A percentile compares a stretch with the other conserved stretches of the same genome.
Evolutionary conservation across 2,888 invertebrate genomes (phyloP).

Genomic region (Drosophila helvetica): DNA sequence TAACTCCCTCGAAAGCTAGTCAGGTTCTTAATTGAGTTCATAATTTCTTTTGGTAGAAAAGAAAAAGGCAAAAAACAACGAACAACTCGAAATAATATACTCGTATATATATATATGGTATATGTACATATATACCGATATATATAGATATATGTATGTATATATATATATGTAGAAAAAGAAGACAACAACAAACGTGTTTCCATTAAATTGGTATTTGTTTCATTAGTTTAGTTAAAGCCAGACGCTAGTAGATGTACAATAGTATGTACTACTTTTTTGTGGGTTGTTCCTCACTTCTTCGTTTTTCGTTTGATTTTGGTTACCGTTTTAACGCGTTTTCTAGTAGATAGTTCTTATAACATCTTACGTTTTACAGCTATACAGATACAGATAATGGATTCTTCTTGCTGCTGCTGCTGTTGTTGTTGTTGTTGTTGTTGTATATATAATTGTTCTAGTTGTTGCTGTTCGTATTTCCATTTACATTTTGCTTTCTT

Average conservation of each 20-base stretch:
- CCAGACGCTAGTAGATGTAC: constrained; percentile 43
- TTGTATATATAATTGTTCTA: not conserved
- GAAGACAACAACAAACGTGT: constrained; percentile 52
- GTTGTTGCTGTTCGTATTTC: not conserved
- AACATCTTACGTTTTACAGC: not conserved
- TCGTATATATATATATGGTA: constrained; percentile 35
- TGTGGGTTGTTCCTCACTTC: constrained; percentile 2
- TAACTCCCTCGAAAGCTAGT: constrained; percentile 69
- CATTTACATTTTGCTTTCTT: not conserved
- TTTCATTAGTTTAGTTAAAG: constrained; percentile 43
- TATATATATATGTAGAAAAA: constrained; percentile 41
- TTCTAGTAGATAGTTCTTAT: constrained; percentile 1
- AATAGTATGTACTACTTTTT: constrained; percentile 21
- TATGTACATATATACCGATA: constrained; percentile 25
- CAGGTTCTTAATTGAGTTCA: constrained; percentile 74
- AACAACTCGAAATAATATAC: constrained; percentile 39
- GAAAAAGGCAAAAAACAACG: constrained; percentile 32
- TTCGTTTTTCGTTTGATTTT: constrained; percentile 3
- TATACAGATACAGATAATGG: not conserved
- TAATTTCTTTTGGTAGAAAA: constrained; percentile 47
- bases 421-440: not conserved
- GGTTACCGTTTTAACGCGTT: not conserved
- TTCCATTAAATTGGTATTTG: constrained; percentile 39
- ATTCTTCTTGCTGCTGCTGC: not conserved
- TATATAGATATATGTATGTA: constrained; percentile 47